Conservation (phyloP, 1,140 invertebrate genomes). For the Drosophila pandora region DNA sequence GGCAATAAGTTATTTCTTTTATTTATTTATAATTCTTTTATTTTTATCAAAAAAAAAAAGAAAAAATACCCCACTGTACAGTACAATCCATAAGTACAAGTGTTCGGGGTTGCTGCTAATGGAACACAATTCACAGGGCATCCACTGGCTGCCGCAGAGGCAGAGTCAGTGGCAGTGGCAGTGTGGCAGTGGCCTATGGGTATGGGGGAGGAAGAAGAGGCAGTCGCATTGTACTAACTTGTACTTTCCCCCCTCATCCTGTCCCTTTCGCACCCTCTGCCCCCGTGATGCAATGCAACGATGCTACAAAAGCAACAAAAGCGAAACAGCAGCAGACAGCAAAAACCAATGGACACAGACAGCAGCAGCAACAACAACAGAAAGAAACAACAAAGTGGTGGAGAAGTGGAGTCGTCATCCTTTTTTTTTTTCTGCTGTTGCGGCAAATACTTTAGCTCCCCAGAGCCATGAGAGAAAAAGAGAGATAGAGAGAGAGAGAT, state of each 20-base stretch:
- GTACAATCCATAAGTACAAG: conserved; percentile 40
- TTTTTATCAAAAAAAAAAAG: background rate
- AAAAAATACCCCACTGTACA: conserved; percentile 11
- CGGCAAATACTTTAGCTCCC: conserved; percentile 51
- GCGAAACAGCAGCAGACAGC: conserved; percentile 43
- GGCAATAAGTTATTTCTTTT: no score
- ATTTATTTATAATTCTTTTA: background rate
- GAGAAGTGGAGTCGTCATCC: conserved; percentile 32
- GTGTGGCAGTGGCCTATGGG: background rate
- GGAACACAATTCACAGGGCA: conserved; percentile 64
- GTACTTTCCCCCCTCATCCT: conserved; percentile 24
- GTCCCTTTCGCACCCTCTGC: conserved; percentile 14
- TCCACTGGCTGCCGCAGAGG: conserved; percentile 9
- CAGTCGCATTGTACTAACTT: conserved; percentile 40
- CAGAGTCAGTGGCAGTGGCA: conserved; percentile 34
- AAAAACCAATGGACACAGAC: conserved; percentile 42
- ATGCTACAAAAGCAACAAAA: conserved; percentile 42
- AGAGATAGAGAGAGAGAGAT: background rate
- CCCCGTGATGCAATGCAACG: conserved; percentile 30
- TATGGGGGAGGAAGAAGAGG: conserved; percentile 22
- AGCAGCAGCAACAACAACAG: background rate
- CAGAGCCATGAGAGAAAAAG: background rate
- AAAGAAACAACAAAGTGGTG: conserved; percentile 24
- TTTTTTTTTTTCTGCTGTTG: conserved; percentile 28
- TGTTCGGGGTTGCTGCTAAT: conserved; percentile 75